Conservation (phyloP, 2,888 invertebrate genomes). For the Mycogona germanica region DNA sequence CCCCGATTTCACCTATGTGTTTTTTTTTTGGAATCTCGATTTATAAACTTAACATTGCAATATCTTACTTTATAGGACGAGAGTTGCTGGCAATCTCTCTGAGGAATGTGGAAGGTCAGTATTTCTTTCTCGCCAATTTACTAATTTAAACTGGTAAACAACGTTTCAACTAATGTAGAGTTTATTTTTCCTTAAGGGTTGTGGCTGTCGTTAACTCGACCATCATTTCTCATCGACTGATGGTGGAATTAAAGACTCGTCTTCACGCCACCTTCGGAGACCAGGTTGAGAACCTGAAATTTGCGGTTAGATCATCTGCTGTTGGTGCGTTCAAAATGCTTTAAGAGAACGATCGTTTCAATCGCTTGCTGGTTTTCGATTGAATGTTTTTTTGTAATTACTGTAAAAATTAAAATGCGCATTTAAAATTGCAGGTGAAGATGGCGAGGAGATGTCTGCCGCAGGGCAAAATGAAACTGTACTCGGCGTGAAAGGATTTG, state of each 20-base stretch:
- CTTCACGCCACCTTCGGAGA: conserved; percentile 9
- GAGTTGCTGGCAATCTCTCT: background rate
- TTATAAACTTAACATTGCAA: background rate
- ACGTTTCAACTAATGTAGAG: background rate
- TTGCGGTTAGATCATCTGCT: conserved; percentile 20
- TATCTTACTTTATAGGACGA: conserved; percentile 1
- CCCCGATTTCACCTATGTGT: background rate
- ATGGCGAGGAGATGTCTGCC: conserved; percentile 61
- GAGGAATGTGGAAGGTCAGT: conserved; percentile 15
- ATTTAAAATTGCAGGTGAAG: conserved; percentile 53
- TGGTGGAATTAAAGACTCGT: background rate
- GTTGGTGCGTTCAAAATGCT: conserved; percentile 8
- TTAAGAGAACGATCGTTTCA: background rate
- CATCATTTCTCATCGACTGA: background rate
- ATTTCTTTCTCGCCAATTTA: too few relatives aligned
- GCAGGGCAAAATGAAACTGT: conserved; percentile 75
- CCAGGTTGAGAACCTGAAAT: conserved; percentile 5
- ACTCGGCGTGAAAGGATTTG: conserved; percentile 46
- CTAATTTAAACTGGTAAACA: background rate
- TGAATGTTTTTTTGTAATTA: background rate
- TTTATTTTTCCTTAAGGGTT: conserved; percentile 1
- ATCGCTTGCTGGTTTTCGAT: background rate
- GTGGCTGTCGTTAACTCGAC: background rate
- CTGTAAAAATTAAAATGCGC: too few relatives aligned
- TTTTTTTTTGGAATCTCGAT: background rate